A percentile compares a stretch with the other conserved stretches of the same genome.
Conservation (phyloP, 2,113 vertebrate species). For the Natator depressus region DNA sequence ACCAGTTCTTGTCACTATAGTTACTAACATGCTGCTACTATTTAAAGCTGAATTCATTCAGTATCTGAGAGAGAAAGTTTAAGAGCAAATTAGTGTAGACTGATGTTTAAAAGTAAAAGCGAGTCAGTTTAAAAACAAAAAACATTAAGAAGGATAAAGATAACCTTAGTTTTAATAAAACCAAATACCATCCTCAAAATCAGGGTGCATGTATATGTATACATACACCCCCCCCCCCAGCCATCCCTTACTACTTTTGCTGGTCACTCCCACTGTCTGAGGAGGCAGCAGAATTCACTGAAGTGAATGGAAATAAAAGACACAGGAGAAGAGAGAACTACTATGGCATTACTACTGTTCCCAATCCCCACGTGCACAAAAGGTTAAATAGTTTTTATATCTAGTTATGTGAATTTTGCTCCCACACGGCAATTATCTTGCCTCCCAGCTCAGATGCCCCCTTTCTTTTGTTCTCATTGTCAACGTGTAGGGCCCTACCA, state of each 20-base stretch:
- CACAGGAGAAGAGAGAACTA: not conserved
- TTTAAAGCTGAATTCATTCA: not conserved
- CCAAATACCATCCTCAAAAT: not conserved
- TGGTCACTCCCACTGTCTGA: not conserved
- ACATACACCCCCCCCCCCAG: conserved; percentile 6
- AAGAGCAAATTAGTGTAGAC: not conserved
- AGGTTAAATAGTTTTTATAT: not conserved
- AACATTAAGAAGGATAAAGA: not conserved
- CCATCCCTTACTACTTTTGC: not conserved
- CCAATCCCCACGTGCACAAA: not conserved
- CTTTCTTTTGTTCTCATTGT: not conserved
- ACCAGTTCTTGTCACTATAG: not conserved
- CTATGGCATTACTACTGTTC: not conserved
- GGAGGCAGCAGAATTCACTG: conserved; percentile 33
- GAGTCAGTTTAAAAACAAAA: not conserved
- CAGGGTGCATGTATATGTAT: not conserved
- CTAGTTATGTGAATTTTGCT: not conserved
- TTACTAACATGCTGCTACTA: not conserved
- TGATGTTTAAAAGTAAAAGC: not conserved
- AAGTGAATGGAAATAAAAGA: not conserved
- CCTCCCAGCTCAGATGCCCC: not conserved
- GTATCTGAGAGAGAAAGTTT: not conserved
- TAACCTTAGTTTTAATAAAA: not conserved
- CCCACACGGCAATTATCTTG: not conserved
- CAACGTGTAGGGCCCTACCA: not conserved